These are phyloP conservation scores for Pteria penguin DNA, from an alignment of 2,888 invertebrate genomes.

Conservation along the genomic window DNA sequence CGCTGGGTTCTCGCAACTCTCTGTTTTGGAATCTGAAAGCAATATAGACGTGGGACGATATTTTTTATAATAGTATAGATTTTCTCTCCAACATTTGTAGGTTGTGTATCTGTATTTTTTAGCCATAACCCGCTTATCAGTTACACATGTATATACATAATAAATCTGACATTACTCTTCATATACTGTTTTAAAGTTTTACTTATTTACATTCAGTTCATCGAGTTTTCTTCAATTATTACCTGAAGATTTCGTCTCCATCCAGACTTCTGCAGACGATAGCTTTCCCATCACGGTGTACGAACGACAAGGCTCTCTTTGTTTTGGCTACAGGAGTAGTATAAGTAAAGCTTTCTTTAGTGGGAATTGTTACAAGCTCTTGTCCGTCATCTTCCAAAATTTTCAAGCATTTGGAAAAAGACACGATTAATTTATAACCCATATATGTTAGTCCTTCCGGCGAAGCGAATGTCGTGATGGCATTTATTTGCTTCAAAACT, in stretches of 20 bases:
- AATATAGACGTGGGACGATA: too few species aligned
- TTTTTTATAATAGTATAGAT: too few species aligned
- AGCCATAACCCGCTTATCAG: too few species aligned
- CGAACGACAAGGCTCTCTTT: neutral
- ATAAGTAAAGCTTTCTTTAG: slow-evolving; percentile 14
- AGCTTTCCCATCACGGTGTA: slow-evolving; percentile 17
- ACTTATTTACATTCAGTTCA: too few species aligned
- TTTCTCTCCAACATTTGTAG: too few species aligned
- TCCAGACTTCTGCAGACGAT: slow-evolving; percentile 8
- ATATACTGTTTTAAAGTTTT: too few species aligned
- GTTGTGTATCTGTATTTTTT: too few species aligned
- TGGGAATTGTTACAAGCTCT: slow-evolving; percentile 10
- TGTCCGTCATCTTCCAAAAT: slow-evolving; percentile 3
- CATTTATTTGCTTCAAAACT: neutral
- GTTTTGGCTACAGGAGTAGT: slow-evolving; percentile 7
- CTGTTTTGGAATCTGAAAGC: slow-evolving; percentile 2
- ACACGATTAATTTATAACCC: slow-evolving; percentile 4
- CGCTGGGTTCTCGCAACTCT: slow-evolving; percentile 8
- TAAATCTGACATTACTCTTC: too few species aligned
- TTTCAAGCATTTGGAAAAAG: slow-evolving; percentile 14
- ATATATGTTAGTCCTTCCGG: slow-evolving; percentile 14
- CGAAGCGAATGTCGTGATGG: neutral
- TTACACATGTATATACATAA: too few species aligned
- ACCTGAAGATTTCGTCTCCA: slow-evolving; percentile 19
- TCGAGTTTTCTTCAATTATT: too few species aligned